These are phyloP conservation scores for Fissipunctia ypsillon DNA, from an alignment of 2,888 invertebrate species.

Conservation along the genomic window DNA sequence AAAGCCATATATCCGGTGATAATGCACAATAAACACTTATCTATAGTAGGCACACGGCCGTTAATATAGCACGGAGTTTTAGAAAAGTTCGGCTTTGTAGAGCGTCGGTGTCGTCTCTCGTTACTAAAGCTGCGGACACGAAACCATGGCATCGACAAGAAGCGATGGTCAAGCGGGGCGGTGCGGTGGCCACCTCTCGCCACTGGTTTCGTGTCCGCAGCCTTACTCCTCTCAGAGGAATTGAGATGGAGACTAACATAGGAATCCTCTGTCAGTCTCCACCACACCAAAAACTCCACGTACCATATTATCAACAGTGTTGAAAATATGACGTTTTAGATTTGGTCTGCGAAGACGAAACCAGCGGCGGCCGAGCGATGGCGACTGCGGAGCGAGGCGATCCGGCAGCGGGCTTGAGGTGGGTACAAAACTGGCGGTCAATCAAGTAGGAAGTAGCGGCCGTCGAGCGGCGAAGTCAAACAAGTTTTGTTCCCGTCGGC, in stretches of 20 bases:
- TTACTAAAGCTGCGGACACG: background rate
- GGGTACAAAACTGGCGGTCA: no score
- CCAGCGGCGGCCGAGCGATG: no score
- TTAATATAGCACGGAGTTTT: background rate
- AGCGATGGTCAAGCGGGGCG: background rate
- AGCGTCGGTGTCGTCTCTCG: background rate
- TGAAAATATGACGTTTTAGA: no score
- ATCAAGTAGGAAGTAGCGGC: no score
- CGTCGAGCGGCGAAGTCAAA: no score
- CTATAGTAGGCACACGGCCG: background rate
- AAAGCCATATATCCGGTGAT: slow-evolving; percentile 34
- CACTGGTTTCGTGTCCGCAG: background rate
- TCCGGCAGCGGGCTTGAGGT: no score
- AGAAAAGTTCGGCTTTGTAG: background rate
- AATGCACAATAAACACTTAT: slow-evolving; percentile 14
- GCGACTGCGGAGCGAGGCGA: no score
- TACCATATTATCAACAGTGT: background rate
- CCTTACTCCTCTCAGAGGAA: background rate
- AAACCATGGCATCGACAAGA: background rate
- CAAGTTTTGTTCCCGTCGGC: no score
- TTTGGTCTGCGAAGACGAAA: no score
- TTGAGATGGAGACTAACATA: background rate
- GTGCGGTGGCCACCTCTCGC: background rate
- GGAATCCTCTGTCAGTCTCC: background rate
- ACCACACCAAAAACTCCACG: background rate